Conservation (phyloP, 2,888 invertebrate species). For the Apantesis nais region DNA sequence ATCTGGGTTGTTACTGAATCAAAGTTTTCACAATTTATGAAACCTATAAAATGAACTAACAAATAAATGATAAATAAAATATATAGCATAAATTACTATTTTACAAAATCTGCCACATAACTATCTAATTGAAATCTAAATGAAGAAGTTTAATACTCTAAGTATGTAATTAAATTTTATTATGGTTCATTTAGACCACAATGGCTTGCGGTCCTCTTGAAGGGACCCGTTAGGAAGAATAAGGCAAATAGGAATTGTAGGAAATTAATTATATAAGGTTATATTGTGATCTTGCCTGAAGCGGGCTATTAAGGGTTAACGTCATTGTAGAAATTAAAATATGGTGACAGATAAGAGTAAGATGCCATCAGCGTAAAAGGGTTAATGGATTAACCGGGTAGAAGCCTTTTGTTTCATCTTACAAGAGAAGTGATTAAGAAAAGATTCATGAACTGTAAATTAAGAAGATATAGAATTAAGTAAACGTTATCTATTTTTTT, state of each 20-base stretch:
- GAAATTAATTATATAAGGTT: slow-evolving; percentile 13
- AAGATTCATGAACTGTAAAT: neutral
- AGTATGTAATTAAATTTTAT: slow-evolving; percentile 27
- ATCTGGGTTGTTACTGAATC: too few species aligned
- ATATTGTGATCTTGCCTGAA: slow-evolving; percentile 1
- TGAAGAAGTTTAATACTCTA: neutral
- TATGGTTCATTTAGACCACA: slow-evolving; percentile 19
- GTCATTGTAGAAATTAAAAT: slow-evolving; percentile 8
- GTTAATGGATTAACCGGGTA: neutral
- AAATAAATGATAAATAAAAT: too few species aligned
- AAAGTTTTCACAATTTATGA: neutral
- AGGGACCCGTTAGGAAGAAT: neutral
- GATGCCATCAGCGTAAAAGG: neutral
- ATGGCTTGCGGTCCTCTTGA: slow-evolving; percentile 9
- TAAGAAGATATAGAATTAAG: neutral
- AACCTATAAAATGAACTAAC: neutral
- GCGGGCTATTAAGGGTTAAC: slow-evolving; percentile 11
- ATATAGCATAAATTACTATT: too few species aligned
- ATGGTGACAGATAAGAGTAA: slow-evolving; percentile 1
- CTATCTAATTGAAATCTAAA: slow-evolving; percentile 20
- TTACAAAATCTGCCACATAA: neutral
- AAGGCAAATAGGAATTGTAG: slow-evolving; percentile 6
- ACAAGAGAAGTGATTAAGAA: neutral
- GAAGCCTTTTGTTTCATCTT: neutral
- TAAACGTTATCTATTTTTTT: too few species aligned